Evolutionary conservation across 2,888 invertebrate genomes (phyloP), one percentile per base, ranked within the genome.

Genomic region (Peribatodes rhomboidaria): DNA sequence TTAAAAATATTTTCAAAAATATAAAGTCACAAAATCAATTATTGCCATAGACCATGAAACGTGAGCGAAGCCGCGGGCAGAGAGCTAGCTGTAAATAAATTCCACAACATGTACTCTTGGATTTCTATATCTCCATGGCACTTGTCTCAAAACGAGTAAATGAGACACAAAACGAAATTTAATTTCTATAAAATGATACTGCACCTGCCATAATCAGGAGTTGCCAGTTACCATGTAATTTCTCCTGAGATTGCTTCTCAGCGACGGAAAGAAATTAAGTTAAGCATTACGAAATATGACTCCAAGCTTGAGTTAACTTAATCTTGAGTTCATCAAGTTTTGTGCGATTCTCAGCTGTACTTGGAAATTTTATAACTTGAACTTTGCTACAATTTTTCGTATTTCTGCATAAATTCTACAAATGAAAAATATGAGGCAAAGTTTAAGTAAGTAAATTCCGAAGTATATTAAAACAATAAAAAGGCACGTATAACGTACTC

Each of bases 161-260:
- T 22, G 44, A 44, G 20, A 46, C n/a, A 14, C n/a, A n/a, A 31
- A 31, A 49, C 31, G 16, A 31, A 49, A 49, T 49, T 49, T 33
- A 31, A 49, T 49, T 55, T 42, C 7, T 31, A 1, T 31, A 11
- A 49, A 31, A 31, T 31, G 47, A 33, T 49, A 31, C 31, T 53
- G 42, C 52, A 53, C 60, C 53, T 46, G 46, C 18, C 35, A n/a
- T 49, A 61, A 55, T 54, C 31, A 54, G 20, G 41, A 37, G 47
- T 44, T 50, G 53, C 37, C 57, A 49, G 64, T 50, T 50, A 33
- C 62, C 56, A 67, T 55, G 58, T 69, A 67, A 68, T 72, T 68
- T 65, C 65, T 63, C 47, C 52, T 47, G 62, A 70, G 65, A 70
- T 72, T 72, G 67, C 63, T 65, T 54, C 60, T 58, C 62, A 55